Conservation (phyloP, 2,113 vertebrate genomes). For the Zingel zingel region DNA sequence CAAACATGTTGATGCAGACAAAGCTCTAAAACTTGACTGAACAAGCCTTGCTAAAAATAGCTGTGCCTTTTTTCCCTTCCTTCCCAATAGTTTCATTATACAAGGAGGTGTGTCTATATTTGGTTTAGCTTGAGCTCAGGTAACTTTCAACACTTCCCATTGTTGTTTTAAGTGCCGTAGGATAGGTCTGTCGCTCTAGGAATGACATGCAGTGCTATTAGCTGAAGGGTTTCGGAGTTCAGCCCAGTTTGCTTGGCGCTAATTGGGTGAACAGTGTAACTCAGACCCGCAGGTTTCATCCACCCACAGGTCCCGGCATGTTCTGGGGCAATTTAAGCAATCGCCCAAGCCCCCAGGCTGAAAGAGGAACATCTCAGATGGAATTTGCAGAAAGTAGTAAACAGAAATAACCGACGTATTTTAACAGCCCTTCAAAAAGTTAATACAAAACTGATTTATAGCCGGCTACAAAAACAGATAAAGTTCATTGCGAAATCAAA, state of each 20-base stretch:
- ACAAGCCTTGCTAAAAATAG: constrained; percentile 79
- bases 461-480: constrained; percentile 3
- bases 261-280: constrained; percentile 12
- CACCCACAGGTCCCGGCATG: constrained; percentile 67
- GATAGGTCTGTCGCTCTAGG: constrained; percentile 41
- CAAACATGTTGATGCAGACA: constrained; percentile 63
- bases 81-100: constrained; percentile 45
- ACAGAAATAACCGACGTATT: constrained; percentile 42
- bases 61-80: constrained; percentile 12
- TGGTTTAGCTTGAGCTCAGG: constrained; percentile 54
- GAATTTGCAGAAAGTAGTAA: constrained; percentile 47
- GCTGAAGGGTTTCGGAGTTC: constrained; percentile 36
- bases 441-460: constrained; percentile 7
- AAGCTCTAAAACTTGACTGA: constrained; percentile 57
- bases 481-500: constrained; percentile 17
- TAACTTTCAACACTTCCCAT: constrained; percentile 73
- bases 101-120: constrained; percentile 70
- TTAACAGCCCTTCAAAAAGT: constrained; percentile 16
- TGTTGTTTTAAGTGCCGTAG: constrained; percentile 57
- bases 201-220: constrained; percentile 32
- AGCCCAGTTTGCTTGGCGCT: constrained; percentile 36
- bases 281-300: constrained; percentile 38
- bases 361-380: constrained; percentile 39
- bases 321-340: constrained; percentile 64
- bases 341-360: constrained; percentile 55